Percentiles rank a stretch among this genome's conserved stretches.
phyloP scores from a whole-genome alignment of 2,888 invertebrate species.

The Lasioglossum malachurum region DNA sequence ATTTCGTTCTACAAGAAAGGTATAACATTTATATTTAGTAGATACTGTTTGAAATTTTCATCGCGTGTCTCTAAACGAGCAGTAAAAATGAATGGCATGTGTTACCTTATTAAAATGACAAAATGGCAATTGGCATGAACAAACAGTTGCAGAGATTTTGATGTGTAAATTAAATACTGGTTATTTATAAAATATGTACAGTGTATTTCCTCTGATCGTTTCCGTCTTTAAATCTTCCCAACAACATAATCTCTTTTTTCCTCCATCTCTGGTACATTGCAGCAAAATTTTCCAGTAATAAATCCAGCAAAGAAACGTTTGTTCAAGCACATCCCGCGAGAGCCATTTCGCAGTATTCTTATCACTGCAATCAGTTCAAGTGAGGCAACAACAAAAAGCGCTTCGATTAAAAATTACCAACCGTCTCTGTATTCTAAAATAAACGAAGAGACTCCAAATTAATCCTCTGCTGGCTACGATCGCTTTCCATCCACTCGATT shows the following conservation, averaged over 20 bases:
- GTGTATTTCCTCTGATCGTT: background rate
- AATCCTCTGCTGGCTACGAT: background rate
- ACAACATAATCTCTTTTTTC: background rate
- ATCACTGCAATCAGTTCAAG: background rate
- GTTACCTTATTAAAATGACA: no score
- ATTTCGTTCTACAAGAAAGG: no score
- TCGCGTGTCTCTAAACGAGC: no score
- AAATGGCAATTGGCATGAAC: no score
- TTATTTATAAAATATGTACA: background rate
- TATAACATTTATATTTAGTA: no score
- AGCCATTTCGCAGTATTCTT: background rate
- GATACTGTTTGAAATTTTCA: no score
- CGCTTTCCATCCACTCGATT: background rate
- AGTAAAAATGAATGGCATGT: no score
- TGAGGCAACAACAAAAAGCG: background rate
- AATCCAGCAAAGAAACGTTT: background rate
- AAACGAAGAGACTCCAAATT: background rate
- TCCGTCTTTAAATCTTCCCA: background rate
- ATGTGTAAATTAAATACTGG: background rate
- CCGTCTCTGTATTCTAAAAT: background rate
- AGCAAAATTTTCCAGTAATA: background rate
- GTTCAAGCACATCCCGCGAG: background rate
- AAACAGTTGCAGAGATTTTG: no score
- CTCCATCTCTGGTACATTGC: background rate
- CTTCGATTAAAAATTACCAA: background rate